Base-by-base conservation (phyloP, 1,140 invertebrate species). In the Zaprionus taronus region DNA sequence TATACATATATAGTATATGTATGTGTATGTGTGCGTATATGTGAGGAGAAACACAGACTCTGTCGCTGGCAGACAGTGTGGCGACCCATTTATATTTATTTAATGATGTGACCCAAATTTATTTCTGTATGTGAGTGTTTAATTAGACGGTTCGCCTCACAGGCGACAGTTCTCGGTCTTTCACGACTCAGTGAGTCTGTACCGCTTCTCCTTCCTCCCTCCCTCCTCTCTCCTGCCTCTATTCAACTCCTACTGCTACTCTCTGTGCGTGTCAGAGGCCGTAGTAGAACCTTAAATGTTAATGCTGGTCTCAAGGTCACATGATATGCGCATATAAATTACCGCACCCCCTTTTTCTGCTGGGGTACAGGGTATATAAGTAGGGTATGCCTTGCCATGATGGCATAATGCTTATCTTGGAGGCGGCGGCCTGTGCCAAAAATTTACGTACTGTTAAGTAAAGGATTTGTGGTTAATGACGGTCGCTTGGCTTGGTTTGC, bases 91-190 rank as follows among this genome's bases (percentile, higher is more conserved):
- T 89, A 85, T 89, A 89, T 85, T 89, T 85, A 90, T 89, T 90
- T 89, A 89, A 89, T 83, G 85, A 89, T 89, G 85, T 89, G 85
- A 89, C 85, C 85, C 82, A 89, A 89, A 89, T 89, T 89, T 85
- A 89, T 90, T 84, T 85, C 85, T 90, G 68, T 79, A 80, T 89
- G 82, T 81, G 85, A 91, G 85, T 91, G 85, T 89, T 91, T 89
- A 89, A 89, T 89, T 89, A 89, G 85, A 89, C 81, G 72, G 77
- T 67, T 75, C 58, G 60, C 71, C 64, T 69, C 72, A 80, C 72
- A 71, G 56, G 68, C 81, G 81, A 84, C 81, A 81, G 81, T 84
- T 73, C 76, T 64, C 84, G 81, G 77, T 72, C 77, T 70, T 89
- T 83, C 41, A 83, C 80, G 83, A 83, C 64, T 80, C 80, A 63